Percentiles rank a stretch among this genome's conserved stretches.
These are phyloP conservation scores for Eurytemora carolleeae DNA, from an alignment of 1,140 invertebrate species.

Conservation along the genomic window DNA sequence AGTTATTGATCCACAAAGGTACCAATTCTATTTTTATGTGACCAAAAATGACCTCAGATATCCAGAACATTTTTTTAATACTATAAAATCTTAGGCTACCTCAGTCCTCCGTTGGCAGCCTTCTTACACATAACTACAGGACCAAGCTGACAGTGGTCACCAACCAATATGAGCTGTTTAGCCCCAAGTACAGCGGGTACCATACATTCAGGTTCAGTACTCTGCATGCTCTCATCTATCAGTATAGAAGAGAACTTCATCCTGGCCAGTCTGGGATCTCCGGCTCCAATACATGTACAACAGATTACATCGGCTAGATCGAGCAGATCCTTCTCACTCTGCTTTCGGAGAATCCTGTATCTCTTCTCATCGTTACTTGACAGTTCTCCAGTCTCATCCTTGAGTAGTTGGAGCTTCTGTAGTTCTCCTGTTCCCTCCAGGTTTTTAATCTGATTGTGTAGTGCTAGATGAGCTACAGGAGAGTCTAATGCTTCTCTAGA, in stretches of 20 bases:
- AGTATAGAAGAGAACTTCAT: constrained; percentile 92
- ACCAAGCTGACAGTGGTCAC: constrained; percentile 95
- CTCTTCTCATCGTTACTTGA: constrained; percentile 73
- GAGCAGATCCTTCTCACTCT: constrained; percentile 73
- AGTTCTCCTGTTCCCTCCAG: constrained; percentile 43
- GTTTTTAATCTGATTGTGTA: constrained; percentile 61
- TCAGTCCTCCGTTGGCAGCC: constrained; percentile 65
- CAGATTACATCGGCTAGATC: constrained; percentile 96
- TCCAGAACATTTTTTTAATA: no score
- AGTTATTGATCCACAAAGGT: no score
- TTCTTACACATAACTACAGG: constrained; percentile 99
- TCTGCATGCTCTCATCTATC: constrained; percentile 86
- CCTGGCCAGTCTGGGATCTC: constrained; percentile 70
- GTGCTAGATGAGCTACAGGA: constrained; percentile 81
- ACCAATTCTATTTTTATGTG: no score
- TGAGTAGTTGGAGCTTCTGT: constrained; percentile 84
- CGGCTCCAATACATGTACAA: constrained; percentile 95
- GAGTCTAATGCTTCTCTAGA: constrained; percentile 95
- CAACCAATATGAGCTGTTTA: constrained; percentile 44
- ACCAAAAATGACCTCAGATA: no score
- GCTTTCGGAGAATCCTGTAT: constrained; percentile 73
- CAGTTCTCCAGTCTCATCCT: constrained; percentile 90
- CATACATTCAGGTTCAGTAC: constrained; percentile 96
- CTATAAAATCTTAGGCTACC: no score
- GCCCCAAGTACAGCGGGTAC: constrained; percentile 95